A percentile compares a stretch with the other conserved stretches of the same genome.
phyloP scores from a whole-genome alignment of 2,113 vertebrate species.

The Lates calcarifer region DNA sequence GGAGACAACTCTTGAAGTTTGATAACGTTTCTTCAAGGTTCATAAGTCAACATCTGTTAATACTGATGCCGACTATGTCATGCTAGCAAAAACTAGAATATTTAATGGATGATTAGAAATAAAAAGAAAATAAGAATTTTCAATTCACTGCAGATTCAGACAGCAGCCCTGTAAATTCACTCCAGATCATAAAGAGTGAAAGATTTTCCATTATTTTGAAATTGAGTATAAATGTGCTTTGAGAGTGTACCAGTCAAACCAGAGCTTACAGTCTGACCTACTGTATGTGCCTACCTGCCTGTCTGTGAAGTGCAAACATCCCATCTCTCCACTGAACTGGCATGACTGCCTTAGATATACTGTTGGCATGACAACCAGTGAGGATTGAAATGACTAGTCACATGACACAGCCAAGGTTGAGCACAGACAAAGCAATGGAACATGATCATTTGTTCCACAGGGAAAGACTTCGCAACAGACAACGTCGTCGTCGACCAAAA shows the following conservation, averaged over 20 bases:
- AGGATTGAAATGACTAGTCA: conserved; percentile 73
- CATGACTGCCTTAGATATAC: conserved; percentile 66
- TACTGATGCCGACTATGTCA: too few relatives aligned
- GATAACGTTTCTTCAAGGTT: too few relatives aligned
- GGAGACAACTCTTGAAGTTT: too few relatives aligned
- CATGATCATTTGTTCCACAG: conserved; percentile 39
- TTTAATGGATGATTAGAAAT: not conserved
- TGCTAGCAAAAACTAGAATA: too few relatives aligned
- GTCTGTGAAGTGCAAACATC: conserved; percentile 62
- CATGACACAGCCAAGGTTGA: conserved; percentile 77
- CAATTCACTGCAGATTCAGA: not conserved
- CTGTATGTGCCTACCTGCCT: conserved; percentile 47
- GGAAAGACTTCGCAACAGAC: conserved; percentile 47
- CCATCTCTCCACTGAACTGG: conserved; percentile 47
- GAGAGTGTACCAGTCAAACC: not conserved
- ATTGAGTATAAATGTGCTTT: not conserved
- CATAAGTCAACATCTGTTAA: too few relatives aligned
- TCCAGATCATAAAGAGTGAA: not conserved
- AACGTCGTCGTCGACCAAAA: conserved; percentile 18
- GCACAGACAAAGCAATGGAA: conserved; percentile 68
- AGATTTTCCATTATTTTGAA: not conserved
- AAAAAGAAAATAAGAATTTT: not conserved
- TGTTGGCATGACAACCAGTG: conserved; percentile 84
- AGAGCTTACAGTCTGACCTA: conserved; percentile 29
- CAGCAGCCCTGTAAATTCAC: not conserved